Evolutionary conservation across 2,888 invertebrate genomes (phyloP), one percentile per base, ranked within the genome.

Genomic region (Drosophila multiciliata): DNA sequence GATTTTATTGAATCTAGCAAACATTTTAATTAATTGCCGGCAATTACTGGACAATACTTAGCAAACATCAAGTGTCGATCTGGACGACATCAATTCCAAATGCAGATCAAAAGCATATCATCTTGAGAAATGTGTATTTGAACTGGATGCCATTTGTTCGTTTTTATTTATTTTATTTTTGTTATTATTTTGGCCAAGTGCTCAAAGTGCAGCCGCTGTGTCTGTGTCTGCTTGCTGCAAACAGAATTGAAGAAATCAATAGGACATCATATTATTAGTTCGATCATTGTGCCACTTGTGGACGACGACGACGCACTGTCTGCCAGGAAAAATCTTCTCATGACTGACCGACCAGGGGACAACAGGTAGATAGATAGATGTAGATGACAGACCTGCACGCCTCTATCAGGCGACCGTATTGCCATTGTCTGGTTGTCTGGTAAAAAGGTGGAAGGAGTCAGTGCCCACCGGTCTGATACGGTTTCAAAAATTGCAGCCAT

Each of bases 331-430:
- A 90, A 89, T 88, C 59, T 91, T 91, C 91, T 84, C 89, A 91
- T 89, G 83, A 78, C 66, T 59, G 69, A 73, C 65, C 71, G 69
- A 73, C 60, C 71, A 68, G 38, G 32, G 59, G 42, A 66, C 61
- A 45, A 78, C 83, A 86, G 75, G 42, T 42, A 57, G 73, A n/a
- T 57, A 42, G 73, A 29, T 73, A 54, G 65, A 65, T 68, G 89
- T 90, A 90, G 89, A 71, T 77, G 87, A 84, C 87, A 83, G 90
- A 86, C 88, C 87, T 92, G 88, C 92, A 92, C 92, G 93, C 92
- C 92, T 91, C 92, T 92, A 92, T 92, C 90, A 90, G 90, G 83
- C 87, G 82, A 85, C 87, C 82, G 75, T 74, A 88, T 90, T 65
- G 82, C 88, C 83, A 88, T 91, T 92, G 90, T 92, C 83, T 59